phyloP scores from a whole-genome alignment of 1,140 invertebrate genomes.

The Pygmarrhopalites habei region DNA sequence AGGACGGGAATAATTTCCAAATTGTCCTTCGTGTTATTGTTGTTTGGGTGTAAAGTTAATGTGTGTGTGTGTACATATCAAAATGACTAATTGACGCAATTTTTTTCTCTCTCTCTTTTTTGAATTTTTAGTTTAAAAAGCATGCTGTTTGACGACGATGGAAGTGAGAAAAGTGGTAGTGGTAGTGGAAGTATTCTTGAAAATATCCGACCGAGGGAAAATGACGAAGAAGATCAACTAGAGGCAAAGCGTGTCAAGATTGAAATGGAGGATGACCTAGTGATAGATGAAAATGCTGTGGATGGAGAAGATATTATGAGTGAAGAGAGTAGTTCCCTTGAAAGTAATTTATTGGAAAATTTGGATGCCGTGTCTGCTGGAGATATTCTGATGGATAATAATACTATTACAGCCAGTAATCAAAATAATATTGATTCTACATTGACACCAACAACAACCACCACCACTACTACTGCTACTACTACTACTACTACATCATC shows the following conservation, averaged over 20 bases:
- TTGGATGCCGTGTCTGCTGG: too few species aligned
- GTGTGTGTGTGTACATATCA: too few species aligned
- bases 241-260: background rate
- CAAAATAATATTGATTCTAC: too few species aligned
- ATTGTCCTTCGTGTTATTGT: too few species aligned
- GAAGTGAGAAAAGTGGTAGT: background rate
- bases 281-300: slow-evolving; percentile 9
- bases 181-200: background rate
- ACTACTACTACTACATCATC: background rate
- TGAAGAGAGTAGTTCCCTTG: background rate
- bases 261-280: slow-evolving; percentile 2
- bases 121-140: too few species aligned
- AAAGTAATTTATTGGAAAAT: background rate
- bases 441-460: too few species aligned
- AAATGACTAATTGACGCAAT: too few species aligned
- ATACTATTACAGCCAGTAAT: too few species aligned
- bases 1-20: too few species aligned
- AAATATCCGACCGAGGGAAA: background rate
- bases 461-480: slow-evolving; percentile 1
- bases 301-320: background rate
- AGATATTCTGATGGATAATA: too few species aligned
- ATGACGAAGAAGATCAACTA: background rate
- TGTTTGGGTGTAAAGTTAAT: too few species aligned
- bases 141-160: slow-evolving; percentile 4
- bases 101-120: too few species aligned